Percentiles rank a stretch among this genome's conserved stretches.
Evolutionary conservation across 2,113 vertebrate genomes (phyloP).

Genomic region (Piaya cayana): DNA sequence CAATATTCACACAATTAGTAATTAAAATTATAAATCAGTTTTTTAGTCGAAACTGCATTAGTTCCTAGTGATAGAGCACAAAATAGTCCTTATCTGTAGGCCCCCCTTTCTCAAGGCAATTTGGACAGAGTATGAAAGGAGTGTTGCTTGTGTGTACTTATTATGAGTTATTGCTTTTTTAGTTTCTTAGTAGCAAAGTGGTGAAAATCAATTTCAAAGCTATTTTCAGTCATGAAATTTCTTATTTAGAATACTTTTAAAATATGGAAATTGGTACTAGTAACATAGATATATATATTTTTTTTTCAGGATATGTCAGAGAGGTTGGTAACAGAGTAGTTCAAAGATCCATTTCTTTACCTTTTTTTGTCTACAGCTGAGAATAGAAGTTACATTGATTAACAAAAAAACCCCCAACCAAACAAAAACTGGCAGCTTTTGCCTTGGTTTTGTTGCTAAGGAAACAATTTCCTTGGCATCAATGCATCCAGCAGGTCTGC

Average conservation of each 20-base stretch:
- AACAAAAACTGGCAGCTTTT: slow-evolving; percentile 52
- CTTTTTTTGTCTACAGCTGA: background rate
- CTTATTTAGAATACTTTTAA: background rate
- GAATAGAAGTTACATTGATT: slow-evolving; percentile 48
- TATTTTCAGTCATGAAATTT: background rate
- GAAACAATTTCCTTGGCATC: slow-evolving; percentile 70
- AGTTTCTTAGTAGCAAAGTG: background rate
- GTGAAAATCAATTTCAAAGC: background rate
- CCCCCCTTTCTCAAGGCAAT: background rate
- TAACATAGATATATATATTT: background rate
- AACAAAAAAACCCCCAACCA: slow-evolving; percentile 31
- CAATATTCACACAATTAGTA: background rate
- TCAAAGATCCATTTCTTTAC: background rate
- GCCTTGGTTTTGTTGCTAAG: slow-evolving; percentile 67
- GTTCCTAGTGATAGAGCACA: background rate
- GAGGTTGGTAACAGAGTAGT: background rate
- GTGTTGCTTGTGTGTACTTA: background rate
- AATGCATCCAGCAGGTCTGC: slow-evolving; percentile 39
- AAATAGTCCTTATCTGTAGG: background rate
- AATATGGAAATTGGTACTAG: background rate
- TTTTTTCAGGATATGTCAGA: background rate
- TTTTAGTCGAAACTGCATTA: background rate
- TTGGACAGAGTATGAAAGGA: background rate
- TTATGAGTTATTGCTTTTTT: background rate
- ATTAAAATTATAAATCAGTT: background rate